Conservation (phyloP, 64 coral and sea anemone genomes). For the Trachythela sp. region DNA sequence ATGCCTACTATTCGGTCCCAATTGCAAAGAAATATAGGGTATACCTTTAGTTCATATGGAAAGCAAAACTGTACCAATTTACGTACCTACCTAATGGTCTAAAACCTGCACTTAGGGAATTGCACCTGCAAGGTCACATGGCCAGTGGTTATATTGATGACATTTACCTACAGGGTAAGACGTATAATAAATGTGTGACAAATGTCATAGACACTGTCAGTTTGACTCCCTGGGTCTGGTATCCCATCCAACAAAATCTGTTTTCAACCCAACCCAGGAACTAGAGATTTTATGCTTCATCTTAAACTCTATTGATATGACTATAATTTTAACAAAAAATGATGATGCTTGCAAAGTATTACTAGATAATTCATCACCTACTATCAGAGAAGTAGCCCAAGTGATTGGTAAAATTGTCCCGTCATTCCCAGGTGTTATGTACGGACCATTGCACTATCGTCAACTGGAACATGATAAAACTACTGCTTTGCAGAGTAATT, state of each 20-base stretch:
- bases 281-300: neutral
- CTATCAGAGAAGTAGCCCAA: neutral
- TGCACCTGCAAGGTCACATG: neutral
- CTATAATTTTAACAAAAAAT: neutral
- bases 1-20: neutral
- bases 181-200: neutral
- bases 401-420: neutral
- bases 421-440: neutral
- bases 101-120: neutral
- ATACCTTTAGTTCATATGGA: neutral
- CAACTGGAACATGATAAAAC: neutral
- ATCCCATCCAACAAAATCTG: neutral
- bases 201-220: neutral
- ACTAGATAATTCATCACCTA: neutral
- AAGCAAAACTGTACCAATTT: neutral
- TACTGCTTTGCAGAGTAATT: neutral
- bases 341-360: neutral
- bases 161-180: neutral
- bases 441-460: neutral
- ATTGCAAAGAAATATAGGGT: neutral
- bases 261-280: neutral
- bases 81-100: neutral
- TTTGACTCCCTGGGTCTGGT: neutral
- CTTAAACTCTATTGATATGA: neutral
- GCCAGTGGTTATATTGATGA: neutral